Conservation (phyloP, 2,113 vertebrate genomes). For the Rhagologus leucostigma region DNA sequence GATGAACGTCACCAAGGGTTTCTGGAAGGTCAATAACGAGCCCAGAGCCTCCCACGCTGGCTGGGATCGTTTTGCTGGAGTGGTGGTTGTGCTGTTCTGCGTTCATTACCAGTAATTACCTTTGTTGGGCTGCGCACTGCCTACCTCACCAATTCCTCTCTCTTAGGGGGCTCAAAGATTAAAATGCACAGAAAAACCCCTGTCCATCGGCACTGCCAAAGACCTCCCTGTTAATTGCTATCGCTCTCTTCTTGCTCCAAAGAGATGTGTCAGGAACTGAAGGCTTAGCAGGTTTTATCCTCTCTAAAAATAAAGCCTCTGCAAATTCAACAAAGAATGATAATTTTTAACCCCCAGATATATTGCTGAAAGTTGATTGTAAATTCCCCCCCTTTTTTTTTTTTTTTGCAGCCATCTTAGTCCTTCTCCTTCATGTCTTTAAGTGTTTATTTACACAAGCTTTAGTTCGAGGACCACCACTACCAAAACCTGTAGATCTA, state of each 20-base stretch:
- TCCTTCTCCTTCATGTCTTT: background rate
- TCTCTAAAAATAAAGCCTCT: background rate
- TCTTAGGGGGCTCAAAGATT: background rate
- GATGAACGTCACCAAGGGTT: background rate
- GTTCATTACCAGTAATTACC: background rate
- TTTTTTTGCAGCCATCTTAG: background rate
- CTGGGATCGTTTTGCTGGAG: fast-evolving
- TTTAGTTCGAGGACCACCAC: background rate
- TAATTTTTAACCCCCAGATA: background rate
- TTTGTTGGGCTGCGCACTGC: background rate
- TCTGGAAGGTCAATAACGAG: background rate
- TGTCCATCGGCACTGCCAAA: background rate
- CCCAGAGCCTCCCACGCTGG: fast-evolving
- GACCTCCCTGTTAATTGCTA: background rate
- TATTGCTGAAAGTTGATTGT: background rate
- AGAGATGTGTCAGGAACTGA: background rate
- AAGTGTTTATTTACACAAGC: constrained; percentile 20
- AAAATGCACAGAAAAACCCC: background rate
- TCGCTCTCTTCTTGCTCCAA: background rate
- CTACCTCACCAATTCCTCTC: background rate
- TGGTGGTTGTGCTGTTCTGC: background rate
- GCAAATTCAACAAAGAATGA: background rate
- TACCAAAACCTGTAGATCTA: background rate
- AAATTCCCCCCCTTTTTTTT: background rate
- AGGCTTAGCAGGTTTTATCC: constrained; percentile 11